Percentiles rank a stretch among this genome's conserved stretches.
Conservation (phyloP, 2,797 vertebrate species). For the Harpagifer antarcticus region DNA sequence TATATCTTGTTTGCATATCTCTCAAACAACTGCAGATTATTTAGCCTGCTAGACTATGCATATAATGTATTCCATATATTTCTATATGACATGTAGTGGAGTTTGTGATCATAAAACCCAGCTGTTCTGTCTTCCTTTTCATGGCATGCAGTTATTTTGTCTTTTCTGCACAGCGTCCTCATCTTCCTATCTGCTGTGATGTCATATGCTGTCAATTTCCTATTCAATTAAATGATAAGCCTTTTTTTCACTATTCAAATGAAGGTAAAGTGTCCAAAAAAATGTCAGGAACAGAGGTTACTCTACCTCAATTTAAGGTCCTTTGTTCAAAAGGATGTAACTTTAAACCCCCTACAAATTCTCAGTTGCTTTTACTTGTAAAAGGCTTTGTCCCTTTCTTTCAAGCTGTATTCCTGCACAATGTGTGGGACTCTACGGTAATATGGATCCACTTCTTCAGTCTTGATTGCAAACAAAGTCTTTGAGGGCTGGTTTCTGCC, state of each 20-base stretch:
- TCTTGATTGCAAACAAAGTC: slow-evolving; percentile 26
- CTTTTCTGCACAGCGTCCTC: slow-evolving; percentile 49
- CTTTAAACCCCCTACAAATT: slow-evolving; percentile 36
- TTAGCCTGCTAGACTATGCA: slow-evolving; percentile 30
- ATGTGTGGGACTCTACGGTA: slow-evolving; percentile 12
- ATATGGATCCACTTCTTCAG: slow-evolving; percentile 31
- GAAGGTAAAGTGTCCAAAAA: slow-evolving; percentile 56
- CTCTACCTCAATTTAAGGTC: slow-evolving; percentile 51
- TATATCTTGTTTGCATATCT: slow-evolving; percentile 60
- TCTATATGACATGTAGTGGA: slow-evolving; percentile 14
- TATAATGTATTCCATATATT: slow-evolving; percentile 43
- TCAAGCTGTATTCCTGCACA: slow-evolving; percentile 29
- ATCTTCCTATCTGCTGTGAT: slow-evolving; percentile 67
- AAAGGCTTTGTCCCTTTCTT: background rate
- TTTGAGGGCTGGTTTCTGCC: slow-evolving; percentile 31
- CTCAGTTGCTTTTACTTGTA: background rate
- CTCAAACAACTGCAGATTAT: slow-evolving; percentile 55
- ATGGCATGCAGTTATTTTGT: slow-evolving; percentile 54
- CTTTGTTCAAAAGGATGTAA: slow-evolving; percentile 56
- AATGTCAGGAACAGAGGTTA: slow-evolving; percentile 60
- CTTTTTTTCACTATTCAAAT: slow-evolving; percentile 63
- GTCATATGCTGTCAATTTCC: slow-evolving; percentile 73
- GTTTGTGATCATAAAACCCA: slow-evolving; percentile 44
- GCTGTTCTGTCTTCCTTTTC: slow-evolving; percentile 43
- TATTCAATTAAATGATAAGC: slow-evolving; percentile 85